phyloP scores from a whole-genome alignment of 2,113 vertebrate species.

The Paramisgurnus dabryanus region DNA sequence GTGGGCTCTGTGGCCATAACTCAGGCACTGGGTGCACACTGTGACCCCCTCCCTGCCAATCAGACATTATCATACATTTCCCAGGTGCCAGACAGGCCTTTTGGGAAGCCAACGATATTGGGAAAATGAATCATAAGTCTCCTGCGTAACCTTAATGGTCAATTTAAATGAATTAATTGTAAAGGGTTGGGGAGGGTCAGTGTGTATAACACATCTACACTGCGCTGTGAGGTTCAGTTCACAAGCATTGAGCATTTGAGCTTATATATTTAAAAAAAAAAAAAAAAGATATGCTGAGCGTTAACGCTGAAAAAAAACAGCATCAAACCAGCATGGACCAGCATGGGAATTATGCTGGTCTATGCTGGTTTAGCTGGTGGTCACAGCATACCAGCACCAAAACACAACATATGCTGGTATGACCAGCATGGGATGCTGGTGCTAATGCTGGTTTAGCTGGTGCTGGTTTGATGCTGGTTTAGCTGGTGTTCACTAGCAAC shows the following conservation, averaged over 20 bases:
- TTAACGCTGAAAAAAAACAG: no score
- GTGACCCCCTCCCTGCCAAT: slow-evolving; percentile 75
- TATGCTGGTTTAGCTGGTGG: no score
- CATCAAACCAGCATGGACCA: no score
- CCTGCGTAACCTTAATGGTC: slow-evolving; percentile 86
- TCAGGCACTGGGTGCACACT: slow-evolving; percentile 67
- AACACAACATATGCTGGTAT: no score
- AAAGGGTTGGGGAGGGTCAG: slow-evolving; percentile 65
- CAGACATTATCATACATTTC: slow-evolving; percentile 86
- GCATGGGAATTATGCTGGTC: no score
- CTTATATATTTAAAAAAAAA: neutral
- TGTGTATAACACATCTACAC: neutral
- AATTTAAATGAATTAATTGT: slow-evolving; percentile 92
- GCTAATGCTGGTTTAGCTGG: no score
- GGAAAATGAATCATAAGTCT: slow-evolving; percentile 88
- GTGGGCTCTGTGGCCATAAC: slow-evolving; percentile 81
- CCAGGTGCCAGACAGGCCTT: slow-evolving; percentile 85
- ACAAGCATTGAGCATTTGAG: neutral
- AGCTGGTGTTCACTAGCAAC: no score
- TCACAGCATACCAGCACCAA: no score
- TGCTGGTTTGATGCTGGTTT: no score
- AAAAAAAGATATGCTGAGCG: neutral
- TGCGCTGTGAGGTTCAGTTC: neutral
- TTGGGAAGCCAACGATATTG: slow-evolving; percentile 81
- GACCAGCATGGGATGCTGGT: no score